Percentiles rank a stretch among this genome's conserved stretches.
These are phyloP conservation scores for Fragum whitleyi DNA, from an alignment of 2,888 invertebrate genomes.

Conservation along the genomic window DNA sequence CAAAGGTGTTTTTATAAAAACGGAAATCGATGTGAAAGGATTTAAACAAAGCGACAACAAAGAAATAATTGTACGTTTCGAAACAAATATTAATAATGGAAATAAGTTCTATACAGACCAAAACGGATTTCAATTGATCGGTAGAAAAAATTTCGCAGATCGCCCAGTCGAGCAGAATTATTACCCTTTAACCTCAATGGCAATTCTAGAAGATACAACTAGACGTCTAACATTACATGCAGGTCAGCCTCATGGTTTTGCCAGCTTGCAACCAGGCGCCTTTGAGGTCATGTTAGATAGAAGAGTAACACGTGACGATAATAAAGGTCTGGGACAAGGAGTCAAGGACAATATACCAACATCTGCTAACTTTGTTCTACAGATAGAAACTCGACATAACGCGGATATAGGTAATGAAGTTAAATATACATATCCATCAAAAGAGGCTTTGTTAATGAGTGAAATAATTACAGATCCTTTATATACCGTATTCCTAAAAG, in stretches of 20 bases:
- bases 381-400: constrained; percentile 67
- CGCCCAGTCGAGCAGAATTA: constrained; percentile 81
- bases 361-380: constrained; percentile 73
- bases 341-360: constrained; percentile 79
- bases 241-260: constrained; percentile 83
- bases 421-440: constrained; percentile 65
- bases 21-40: constrained; percentile 69
- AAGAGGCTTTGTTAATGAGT: constrained; percentile 59
- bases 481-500: constrained; percentile 32
- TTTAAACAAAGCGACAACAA: constrained; percentile 65
- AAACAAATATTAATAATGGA: constrained; percentile 71
- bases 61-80: constrained; percentile 82
- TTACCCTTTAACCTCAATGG: constrained; percentile 82
- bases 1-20: constrained; percentile 72
- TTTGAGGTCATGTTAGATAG: constrained; percentile 84
- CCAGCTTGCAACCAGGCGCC: constrained; percentile 76
- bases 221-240: constrained; percentile 78
- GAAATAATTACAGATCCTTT: constrained; percentile 70
- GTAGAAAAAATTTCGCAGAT: constrained; percentile 73
- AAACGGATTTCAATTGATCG: constrained; percentile 82
- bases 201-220: constrained; percentile 76
- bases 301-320: constrained; percentile 79
- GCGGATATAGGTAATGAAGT: neutral
- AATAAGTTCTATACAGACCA: constrained; percentile 82
- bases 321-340: constrained; percentile 82